A percentile compares a stretch with the other conserved stretches of the same genome.
These are phyloP conservation scores for Piezodorus guildinii DNA, from an alignment of 1,140 invertebrate species.

Conservation along the genomic window DNA sequence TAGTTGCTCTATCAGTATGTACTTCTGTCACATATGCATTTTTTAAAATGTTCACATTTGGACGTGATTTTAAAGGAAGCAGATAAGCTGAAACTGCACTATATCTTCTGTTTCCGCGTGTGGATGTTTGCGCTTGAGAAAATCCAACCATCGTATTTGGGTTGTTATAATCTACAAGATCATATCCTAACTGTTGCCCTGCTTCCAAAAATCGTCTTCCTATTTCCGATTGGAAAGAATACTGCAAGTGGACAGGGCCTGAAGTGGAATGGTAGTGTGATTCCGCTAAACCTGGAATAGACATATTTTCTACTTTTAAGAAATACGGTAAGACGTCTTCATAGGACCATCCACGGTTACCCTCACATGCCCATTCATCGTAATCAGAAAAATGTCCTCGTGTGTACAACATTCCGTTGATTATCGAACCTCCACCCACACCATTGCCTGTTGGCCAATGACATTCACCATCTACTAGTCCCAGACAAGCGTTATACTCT, in stretches of 20 bases:
- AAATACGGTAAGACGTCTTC: constrained; percentile 46
- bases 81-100: constrained; percentile 46
- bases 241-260: constrained; percentile 48
- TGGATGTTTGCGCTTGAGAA: constrained; percentile 32
- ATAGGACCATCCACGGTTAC: constrained; percentile 46
- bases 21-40: constrained; percentile 41
- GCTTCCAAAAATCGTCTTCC: constrained; percentile 42
- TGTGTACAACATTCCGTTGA: constrained; percentile 74
- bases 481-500: constrained; percentile 38
- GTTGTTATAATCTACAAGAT: constrained; percentile 41
- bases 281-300: constrained; percentile 21
- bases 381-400: constrained; percentile 54
- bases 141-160: constrained; percentile 36
- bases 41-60: constrained; percentile 43
- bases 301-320: constrained; percentile 29
- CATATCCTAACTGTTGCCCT: constrained; percentile 40
- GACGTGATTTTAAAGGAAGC: constrained; percentile 37
- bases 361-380: constrained; percentile 46
- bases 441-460: constrained; percentile 55
- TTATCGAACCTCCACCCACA: constrained; percentile 61
- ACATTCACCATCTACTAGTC: constrained; percentile 40
- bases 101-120: constrained; percentile 38
- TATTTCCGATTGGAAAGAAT: constrained; percentile 37
- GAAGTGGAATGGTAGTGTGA: constrained; percentile 49
- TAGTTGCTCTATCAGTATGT: constrained; percentile 41